A percentile compares a stretch with the other conserved stretches of the same genome.
Conservation (phyloP, 2,113 vertebrate genomes). For the Helogale parvula region DNA sequence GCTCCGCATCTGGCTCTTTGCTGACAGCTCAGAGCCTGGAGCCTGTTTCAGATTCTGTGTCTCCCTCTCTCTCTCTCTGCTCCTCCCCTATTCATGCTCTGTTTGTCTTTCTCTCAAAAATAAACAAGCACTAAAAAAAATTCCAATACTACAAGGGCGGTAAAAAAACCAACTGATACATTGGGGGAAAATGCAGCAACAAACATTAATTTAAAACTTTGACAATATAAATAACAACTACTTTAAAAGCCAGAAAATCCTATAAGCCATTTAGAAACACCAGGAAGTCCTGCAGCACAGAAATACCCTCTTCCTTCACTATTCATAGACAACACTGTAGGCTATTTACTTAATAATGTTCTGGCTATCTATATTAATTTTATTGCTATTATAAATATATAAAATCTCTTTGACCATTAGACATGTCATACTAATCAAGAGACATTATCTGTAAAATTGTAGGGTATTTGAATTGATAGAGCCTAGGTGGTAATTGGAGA, state of each 20-base stretch:
- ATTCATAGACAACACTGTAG: slow-evolving; percentile 88
- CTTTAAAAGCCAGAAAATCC: slow-evolving; percentile 90
- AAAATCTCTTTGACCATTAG: background rate
- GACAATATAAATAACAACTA: slow-evolving; percentile 91
- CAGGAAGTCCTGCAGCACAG: slow-evolving; percentile 88
- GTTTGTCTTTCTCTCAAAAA: too few species aligned
- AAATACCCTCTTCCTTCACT: slow-evolving; percentile 87
- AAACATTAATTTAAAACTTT: slow-evolving; percentile 92
- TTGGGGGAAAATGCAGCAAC: slow-evolving; percentile 87
- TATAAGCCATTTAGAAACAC: slow-evolving; percentile 89
- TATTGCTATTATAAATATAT: background rate
- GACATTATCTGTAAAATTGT: background rate
- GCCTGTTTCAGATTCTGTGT: too few species aligned
- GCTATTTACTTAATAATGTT: slow-evolving; percentile 88
- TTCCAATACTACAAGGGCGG: slow-evolving; percentile 92
- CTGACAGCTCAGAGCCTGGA: too few species aligned
- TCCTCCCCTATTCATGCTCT: too few species aligned
- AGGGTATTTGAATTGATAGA: background rate
- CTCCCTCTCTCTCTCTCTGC: too few species aligned
- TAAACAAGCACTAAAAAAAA: slow-evolving; percentile 79
- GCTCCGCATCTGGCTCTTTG: too few species aligned
- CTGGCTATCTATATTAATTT: slow-evolving; percentile 68
- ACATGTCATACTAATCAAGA: background rate
- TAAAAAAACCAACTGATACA: slow-evolving; percentile 92
- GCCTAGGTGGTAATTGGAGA: background rate